Conservation (phyloP, 2,113 vertebrate genomes). For the Callionymus lyra region DNA sequence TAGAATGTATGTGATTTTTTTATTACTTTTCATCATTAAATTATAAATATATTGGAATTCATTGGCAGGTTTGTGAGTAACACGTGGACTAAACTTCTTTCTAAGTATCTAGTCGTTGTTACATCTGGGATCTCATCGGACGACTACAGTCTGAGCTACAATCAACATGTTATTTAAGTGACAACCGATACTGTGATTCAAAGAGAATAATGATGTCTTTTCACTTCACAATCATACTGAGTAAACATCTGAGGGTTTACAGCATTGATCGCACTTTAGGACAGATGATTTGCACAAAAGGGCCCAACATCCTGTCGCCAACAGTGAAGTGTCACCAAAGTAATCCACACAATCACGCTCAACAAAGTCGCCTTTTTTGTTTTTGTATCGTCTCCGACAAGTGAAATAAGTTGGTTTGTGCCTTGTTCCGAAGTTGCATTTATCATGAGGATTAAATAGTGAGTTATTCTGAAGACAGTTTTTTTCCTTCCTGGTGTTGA, state of each 20-base stretch:
- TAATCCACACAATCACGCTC: constrained; percentile 34
- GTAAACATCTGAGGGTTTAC: constrained; percentile 37
- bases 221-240: not conserved
- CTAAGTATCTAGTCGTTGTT: too few relatives aligned
- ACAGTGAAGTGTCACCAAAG: constrained; percentile 57
- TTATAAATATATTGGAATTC: too few relatives aligned
- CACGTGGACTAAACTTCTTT: too few relatives aligned
- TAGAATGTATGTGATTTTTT: too few relatives aligned
- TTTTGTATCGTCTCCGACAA: constrained; percentile 34
- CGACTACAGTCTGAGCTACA: too few relatives aligned
- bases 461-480: too few relatives aligned
- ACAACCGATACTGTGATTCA: not conserved
- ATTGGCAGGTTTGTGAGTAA: too few relatives aligned
- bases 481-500: too few relatives aligned
- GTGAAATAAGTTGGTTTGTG: constrained; percentile 59
- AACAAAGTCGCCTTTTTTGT: constrained; percentile 48
- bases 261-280: constrained; percentile 62
- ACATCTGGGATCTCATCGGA: not conserved
- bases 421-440: constrained; percentile 69
- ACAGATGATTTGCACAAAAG: constrained; percentile 13
- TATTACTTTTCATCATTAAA: too few relatives aligned
- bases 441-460: constrained; percentile 10
- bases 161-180: not conserved
- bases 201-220: not conserved
- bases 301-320: constrained; percentile 14